Evolutionary conservation across 2,113 vertebrate species (phyloP).

Genomic region (Halcyon senegalensis): DNA sequence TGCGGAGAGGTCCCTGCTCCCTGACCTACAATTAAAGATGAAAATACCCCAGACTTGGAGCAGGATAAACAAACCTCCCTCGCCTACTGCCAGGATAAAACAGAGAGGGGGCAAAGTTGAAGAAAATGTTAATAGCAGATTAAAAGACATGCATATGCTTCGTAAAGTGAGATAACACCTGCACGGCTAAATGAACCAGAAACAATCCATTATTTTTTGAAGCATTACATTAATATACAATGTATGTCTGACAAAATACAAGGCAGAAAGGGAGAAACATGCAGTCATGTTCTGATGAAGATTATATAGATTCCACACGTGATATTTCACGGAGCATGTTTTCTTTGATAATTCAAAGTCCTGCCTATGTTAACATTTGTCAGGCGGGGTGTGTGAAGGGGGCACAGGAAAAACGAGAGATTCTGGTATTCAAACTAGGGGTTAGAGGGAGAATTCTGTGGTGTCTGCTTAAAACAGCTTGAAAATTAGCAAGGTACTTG

Average conservation of each 20-base stretch:
- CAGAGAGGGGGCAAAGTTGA: neutral
- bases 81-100: neutral
- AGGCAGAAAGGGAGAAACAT: neutral
- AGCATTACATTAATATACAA: neutral
- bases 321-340: neutral
- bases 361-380: neutral
- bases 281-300: neutral
- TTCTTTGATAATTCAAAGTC: constrained; percentile 23
- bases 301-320: neutral
- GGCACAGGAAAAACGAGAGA: neutral
- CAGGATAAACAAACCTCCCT: constrained; percentile 29
- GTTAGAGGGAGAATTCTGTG: neutral
- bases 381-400: neutral
- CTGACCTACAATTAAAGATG: constrained; percentile 56
- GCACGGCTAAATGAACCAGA: neutral
- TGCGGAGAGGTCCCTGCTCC: neutral
- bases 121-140: constrained; percentile 41
- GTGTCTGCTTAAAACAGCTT: neutral
- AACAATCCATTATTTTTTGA: constrained; percentile 25
- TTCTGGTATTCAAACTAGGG: neutral
- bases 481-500: neutral
- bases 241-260: neutral
- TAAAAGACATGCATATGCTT: constrained; percentile 6
- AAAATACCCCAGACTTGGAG: constrained; percentile 2
- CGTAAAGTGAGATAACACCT: neutral